Base-by-base conservation (phyloP, 2,797 vertebrate genomes). In the Chaetodon trifasciatus region DNA sequence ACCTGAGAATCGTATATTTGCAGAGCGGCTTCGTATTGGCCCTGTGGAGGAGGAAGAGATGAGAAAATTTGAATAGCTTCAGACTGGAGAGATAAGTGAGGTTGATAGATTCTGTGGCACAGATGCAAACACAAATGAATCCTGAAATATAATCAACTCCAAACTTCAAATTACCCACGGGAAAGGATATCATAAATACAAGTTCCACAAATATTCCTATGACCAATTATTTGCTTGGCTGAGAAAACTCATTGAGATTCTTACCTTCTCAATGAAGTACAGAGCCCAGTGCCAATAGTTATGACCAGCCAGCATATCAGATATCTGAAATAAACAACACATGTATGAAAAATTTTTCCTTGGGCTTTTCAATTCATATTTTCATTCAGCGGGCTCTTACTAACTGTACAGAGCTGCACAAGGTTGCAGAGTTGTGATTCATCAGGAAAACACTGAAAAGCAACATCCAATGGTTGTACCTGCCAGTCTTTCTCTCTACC, bases 271-370 rank as follows among this genome's bases (percentile, higher is more conserved):
- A 24, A 98, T 97, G 75, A 96, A 95, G 90, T 96, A 97, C 0
- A 99, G 91, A 39, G 97, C 96, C 98, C 98, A 99, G 78, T 99
- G 98, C 98, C 98, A 99, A 56, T 99, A 99, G 90, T 98, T 98
- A 68, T 99, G 98, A 80, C 97, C 95, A 50, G 97, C 97, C 61
- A 99, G 94, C 93, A 97, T 93, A 66, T 98, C 97, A 2, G 93
- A 94, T 0, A 80, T 91, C 98, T 99, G 90, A 1, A 87, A 89
- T 76, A 60, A 77, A 89, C 50, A 81, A 81, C 8, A 78, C 35
- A 80, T 21, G 52, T 62, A 73, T 75, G n/a, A 78, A 50, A 37
- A 55, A 21, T 66, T 37, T 58, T 16, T 61, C 28, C 21, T 46
- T 0, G 9, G 19, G 63, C 21, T 61, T 19, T 57, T 66, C 0